Percentiles rank a stretch among this genome's conserved stretches.
Evolutionary conservation across 2,113 vertebrate species (phyloP).

Genomic region (Pavo muticus): DNA sequence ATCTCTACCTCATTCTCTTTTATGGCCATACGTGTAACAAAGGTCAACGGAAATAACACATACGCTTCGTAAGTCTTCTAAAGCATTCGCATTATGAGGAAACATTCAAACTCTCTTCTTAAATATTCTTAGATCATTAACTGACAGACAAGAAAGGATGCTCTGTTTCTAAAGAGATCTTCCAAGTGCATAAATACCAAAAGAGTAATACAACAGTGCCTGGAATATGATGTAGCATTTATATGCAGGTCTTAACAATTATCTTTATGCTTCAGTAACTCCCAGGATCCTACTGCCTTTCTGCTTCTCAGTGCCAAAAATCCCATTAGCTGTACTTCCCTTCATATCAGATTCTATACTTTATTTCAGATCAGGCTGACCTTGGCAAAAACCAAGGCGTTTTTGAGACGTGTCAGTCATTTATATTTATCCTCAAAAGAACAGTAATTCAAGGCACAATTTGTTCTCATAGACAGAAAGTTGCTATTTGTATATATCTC

Average conservation of each 20-base stretch:
- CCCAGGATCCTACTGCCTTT: background rate
- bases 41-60: background rate
- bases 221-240: background rate
- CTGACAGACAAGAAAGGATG: background rate
- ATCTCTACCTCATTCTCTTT: background rate
- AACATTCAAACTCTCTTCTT: background rate
- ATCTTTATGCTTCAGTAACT: background rate
- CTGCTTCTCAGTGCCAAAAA: constrained; percentile 19
- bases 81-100: background rate
- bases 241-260: background rate
- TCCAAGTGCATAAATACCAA: background rate
- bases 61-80: background rate
- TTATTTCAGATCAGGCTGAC: constrained; percentile 14
- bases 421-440: background rate
- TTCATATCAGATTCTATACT: background rate
- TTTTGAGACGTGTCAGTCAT: background rate
- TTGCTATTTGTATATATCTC: background rate
- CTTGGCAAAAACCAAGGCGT: background rate
- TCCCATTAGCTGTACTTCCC: background rate
- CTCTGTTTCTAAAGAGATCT: background rate
- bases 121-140: background rate
- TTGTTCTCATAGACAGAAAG: background rate
- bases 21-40: background rate
- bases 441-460: background rate
- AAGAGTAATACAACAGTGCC: background rate